Conservation (phyloP, 2,797 vertebrate species). For the Hephaestus fuliginosus region DNA sequence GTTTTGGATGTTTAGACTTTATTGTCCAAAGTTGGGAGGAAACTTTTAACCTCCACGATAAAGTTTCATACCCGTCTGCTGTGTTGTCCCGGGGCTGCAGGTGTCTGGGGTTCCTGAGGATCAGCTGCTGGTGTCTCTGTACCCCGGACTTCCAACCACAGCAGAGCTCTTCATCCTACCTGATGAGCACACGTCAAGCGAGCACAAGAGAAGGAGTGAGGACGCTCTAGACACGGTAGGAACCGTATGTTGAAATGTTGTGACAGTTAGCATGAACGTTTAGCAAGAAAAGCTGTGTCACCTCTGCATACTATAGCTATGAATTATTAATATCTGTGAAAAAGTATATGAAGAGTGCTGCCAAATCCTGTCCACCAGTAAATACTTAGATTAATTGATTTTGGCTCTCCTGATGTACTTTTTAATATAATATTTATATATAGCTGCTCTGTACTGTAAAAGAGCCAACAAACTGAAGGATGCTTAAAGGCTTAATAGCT, state of each 20-base stretch:
- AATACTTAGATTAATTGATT: conserved; percentile 8
- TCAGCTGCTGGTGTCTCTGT: conserved; percentile 93
- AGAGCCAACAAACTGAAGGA: background rate
- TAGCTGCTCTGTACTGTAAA: background rate
- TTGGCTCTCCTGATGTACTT: background rate
- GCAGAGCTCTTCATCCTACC: conserved; percentile 96
- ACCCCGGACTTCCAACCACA: conserved; percentile 93
- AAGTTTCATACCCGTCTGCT: conserved; percentile 6
- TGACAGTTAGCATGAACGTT: background rate
- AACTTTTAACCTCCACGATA: conserved; percentile 17
- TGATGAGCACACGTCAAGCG: conserved; percentile 84
- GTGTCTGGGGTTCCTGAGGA: conserved; percentile 90
- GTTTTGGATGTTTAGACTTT: conserved; percentile 8
- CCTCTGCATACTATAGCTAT: background rate
- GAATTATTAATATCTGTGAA: background rate
- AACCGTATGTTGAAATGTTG: conserved; percentile 1
- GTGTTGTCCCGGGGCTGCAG: conserved; percentile 71
- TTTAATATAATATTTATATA: background rate
- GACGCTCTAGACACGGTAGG: conserved; percentile 90
- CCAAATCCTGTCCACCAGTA: background rate
- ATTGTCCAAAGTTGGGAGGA: conserved; percentile 15
- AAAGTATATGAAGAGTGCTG: background rate
- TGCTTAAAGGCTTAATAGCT: background rate
- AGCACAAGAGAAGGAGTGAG: conserved; percentile 88
- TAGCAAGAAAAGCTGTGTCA: background rate